Evolutionary conservation across 2,797 vertebrate genomes (phyloP).

Genomic region (Siniperca obscura): DNA sequence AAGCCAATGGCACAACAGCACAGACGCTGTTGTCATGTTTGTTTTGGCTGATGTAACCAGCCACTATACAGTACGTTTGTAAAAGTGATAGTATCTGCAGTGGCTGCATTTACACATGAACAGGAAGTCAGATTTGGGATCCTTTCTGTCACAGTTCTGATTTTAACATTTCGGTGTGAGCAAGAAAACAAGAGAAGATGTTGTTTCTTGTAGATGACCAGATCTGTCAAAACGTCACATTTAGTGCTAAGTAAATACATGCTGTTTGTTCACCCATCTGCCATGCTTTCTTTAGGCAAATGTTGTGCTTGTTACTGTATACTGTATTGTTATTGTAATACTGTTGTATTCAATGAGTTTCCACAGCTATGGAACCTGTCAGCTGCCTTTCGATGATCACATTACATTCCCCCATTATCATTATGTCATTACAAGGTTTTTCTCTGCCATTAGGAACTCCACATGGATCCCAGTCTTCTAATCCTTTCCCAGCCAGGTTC

Average conservation of each 20-base stretch:
- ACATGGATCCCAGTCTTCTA: background rate
- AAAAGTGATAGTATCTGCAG: conserved; percentile 30
- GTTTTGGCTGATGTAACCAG: conserved; percentile 6
- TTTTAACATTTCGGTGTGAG: background rate
- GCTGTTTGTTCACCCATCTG: background rate
- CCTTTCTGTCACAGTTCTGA: background rate
- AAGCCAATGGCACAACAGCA: background rate
- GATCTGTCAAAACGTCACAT: background rate
- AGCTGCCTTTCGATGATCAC: conserved; percentile 2
- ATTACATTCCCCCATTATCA: conserved; percentile 7
- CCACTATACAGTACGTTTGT: background rate
- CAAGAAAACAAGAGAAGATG: conserved; percentile 17
- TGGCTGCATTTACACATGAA: conserved; percentile 7
- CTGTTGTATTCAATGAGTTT: background rate
- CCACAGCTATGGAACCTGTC: background rate
- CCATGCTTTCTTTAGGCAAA: conserved; percentile 9
- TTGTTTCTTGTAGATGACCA: background rate
- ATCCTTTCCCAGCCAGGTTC: background rate
- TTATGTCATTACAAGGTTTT: background rate
- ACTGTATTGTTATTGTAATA: background rate
- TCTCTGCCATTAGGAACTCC: conserved; percentile 4
- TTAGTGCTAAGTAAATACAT: conserved; percentile 1
- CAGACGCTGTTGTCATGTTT: conserved; percentile 29
- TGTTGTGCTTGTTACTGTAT: background rate
- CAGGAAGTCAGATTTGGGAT: conserved; percentile 36